phyloP scores from a whole-genome alignment of 2,113 vertebrate species.

The Sinocyclocheilus maitianheensis region DNA sequence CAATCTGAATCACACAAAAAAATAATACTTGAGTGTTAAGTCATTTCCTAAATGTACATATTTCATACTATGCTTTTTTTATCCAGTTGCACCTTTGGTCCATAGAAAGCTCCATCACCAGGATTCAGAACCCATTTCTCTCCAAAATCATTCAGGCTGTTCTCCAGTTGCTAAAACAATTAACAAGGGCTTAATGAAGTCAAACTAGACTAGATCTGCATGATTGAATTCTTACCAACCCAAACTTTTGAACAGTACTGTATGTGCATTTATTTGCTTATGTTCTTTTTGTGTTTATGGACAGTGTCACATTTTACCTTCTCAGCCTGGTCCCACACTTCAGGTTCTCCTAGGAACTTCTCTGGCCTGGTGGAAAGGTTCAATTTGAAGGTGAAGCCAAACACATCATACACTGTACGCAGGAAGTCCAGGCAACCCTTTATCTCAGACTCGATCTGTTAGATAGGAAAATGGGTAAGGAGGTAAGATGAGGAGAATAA shows the following conservation, averaged over 20 bases:
- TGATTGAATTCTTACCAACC: background rate
- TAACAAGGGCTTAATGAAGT: conserved; percentile 15
- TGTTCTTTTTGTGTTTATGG: background rate
- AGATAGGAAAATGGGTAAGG: conserved; percentile 18
- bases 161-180: conserved; percentile 91
- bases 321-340: conserved; percentile 92
- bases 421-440: conserved; percentile 94
- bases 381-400: conserved; percentile 96
- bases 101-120: conserved; percentile 97
- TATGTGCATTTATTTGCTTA: background rate
- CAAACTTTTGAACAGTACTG: background rate
- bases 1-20: conserved; percentile 78
- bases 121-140: conserved; percentile 96
- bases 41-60: background rate
- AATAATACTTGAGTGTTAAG: background rate
- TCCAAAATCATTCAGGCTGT: conserved; percentile 92
- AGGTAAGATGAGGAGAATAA: background rate
- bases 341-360: conserved; percentile 91
- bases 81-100: conserved; percentile 86
- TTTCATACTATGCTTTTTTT: background rate
- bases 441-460: conserved; percentile 92
- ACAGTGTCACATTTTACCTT: conserved; percentile 75
- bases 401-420: conserved; percentile 87
- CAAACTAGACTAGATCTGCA: background rate
- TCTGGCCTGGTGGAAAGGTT: conserved; percentile 96